Conservation (phyloP, 1,140 invertebrate genomes). For the Caenorhabditis briggsae region DNA sequence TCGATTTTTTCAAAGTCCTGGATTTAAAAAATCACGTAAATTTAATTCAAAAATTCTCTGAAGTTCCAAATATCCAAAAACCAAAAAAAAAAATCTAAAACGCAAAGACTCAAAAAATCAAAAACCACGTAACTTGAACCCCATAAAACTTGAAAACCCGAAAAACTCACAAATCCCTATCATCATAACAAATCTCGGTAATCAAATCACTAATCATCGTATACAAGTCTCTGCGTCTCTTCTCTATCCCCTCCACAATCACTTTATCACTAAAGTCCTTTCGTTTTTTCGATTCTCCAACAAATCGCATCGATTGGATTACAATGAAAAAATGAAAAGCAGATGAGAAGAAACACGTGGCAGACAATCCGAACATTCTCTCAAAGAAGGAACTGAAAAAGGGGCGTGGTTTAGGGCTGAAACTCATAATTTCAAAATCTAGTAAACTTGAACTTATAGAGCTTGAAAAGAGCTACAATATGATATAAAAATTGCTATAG, state of each 20-base stretch:
- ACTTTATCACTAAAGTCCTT: slow-evolving; percentile 31
- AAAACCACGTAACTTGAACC: too few relatives aligned
- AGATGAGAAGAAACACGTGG: not conserved
- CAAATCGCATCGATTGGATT: not conserved
- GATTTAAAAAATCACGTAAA: too few relatives aligned
- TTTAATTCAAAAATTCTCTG: too few relatives aligned
- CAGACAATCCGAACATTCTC: not conserved
- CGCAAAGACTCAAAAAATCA: too few relatives aligned
- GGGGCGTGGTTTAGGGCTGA: not conserved
- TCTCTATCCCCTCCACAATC: slow-evolving; percentile 10
- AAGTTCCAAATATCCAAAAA: too few relatives aligned
- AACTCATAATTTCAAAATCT: too few relatives aligned
- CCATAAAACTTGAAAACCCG: too few relatives aligned
- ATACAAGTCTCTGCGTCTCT: slow-evolving; percentile 7
- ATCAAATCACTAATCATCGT: slow-evolving; percentile 23
- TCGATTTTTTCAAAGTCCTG: too few relatives aligned
- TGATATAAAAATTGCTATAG: too few relatives aligned
- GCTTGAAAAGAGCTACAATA: too few relatives aligned
- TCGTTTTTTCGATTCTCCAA: not conserved
- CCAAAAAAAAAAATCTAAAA: too few relatives aligned
- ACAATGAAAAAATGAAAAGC: not conserved
- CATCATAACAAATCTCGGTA: slow-evolving; percentile 21
- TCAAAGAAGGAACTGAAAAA: not conserved
- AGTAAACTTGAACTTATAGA: too few relatives aligned
- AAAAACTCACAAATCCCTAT: slow-evolving; percentile 7